Base-by-base conservation (phyloP, 2,888 invertebrate genomes). In the Macrophya annulata region DNA sequence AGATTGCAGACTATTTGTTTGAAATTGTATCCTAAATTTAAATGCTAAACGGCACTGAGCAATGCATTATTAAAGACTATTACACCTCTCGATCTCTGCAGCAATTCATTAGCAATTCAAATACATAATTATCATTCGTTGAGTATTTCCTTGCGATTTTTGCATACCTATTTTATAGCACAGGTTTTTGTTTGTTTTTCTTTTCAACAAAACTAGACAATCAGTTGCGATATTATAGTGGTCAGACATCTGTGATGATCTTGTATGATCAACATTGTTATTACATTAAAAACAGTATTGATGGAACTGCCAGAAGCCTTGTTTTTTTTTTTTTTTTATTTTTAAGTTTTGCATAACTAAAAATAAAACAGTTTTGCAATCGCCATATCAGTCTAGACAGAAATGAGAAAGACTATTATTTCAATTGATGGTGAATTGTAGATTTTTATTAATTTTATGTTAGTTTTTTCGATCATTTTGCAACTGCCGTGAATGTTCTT, bases 51-150 rank as follows among this genome's bases (percentile, higher is more conserved):
- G n/a, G 55, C n/a, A 55, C n/a, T n/a, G n/a, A 55, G 55, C 55
- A n/a, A 55, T 55, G 55, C 55, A 55, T 55, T 55, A 55, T n/a
- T n/a, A 55, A n/a, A 62, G 10, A 62, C 62, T 31, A 62, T 62
- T 62, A 25, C 62, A 21, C 4, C 12, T 10, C 25, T 25, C 9
- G 55, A 62, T 62, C 62, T 25, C 21, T 31, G 21, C 62, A 10
- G 37, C 43, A n/a, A 43, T 72, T n/a, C 40, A 37, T 72, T 72
- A 72, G 72, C 72, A 72, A 72, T 72, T 72, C 43, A n/a, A 72
- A 72, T 37, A 3, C 72, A 43, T 72, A 10, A 37, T 72, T 72
- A 72, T 37, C 72, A 72, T 15, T 17, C 9, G 43, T 72, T 37
- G 10, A 37, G 40, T n/a, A 40, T 72, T 72, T 37, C 17, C n/a